Evolutionary conservation across 2,888 invertebrate species (phyloP).

Genomic region (Amiota minor): DNA sequence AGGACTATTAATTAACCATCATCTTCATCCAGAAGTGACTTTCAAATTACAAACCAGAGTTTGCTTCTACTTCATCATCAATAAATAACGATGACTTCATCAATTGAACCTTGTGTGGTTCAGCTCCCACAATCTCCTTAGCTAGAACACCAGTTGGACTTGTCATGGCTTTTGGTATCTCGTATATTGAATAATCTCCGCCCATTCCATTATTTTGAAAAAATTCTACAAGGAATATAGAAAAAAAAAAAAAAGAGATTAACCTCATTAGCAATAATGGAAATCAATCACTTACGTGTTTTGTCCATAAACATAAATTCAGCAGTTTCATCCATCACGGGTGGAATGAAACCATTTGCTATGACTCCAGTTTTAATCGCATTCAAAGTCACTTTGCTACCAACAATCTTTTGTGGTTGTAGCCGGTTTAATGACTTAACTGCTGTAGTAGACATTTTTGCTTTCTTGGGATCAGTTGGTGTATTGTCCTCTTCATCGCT

Average conservation of each 20-base stretch:
- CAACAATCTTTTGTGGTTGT: slow-evolving; percentile 13
- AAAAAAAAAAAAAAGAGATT: neutral
- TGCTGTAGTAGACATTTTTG: slow-evolving; percentile 57
- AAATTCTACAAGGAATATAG: slow-evolving; percentile 55
- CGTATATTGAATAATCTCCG: slow-evolving; percentile 63
- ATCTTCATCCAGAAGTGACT: no score
- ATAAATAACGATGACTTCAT: slow-evolving; percentile 87
- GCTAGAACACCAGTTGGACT: slow-evolving; percentile 80
- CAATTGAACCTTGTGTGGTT: slow-evolving; percentile 82
- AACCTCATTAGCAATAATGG: neutral
- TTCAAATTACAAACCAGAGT: no score
- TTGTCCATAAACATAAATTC: slow-evolving; percentile 69
- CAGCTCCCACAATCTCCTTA: slow-evolving; percentile 76
- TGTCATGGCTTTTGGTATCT: slow-evolving; percentile 57
- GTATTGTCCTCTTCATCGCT: slow-evolving; percentile 90
- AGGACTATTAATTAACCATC: no score
- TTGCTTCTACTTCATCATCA: slow-evolving; percentile 62
- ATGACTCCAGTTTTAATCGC: slow-evolving; percentile 49
- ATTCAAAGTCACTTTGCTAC: slow-evolving; percentile 49
- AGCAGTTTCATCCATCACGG: slow-evolving; percentile 61
- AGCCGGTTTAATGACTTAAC: slow-evolving; percentile 18
- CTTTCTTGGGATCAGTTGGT: slow-evolving; percentile 72
- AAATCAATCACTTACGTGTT: slow-evolving; percentile 57
- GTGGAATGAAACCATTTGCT: slow-evolving; percentile 52
- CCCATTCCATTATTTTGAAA: slow-evolving; percentile 59